Base-by-base conservation (phyloP, 2,888 invertebrate genomes). In the Apotomis turbidana region DNA sequence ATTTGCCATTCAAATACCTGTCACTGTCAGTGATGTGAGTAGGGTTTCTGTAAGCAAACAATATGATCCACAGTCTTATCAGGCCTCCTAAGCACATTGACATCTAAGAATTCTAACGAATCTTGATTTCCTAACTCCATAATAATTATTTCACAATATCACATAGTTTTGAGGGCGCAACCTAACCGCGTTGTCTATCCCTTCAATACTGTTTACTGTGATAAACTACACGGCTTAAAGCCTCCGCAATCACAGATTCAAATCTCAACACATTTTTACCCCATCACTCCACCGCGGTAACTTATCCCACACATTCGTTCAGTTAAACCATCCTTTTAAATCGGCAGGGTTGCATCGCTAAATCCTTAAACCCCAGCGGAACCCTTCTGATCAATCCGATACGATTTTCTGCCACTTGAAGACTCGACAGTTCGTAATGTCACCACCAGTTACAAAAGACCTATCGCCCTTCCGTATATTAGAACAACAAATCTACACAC, bases 341-440 rank as follows among this genome's bases (percentile, higher is more conserved):
- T 58, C 68, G 68, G 41, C 60, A 54, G 52, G 52, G 60, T 71
- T 71, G 68, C 66, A 61, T 66, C 67, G 61, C 46, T 46, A 63
- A 70, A 70, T 52, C 70, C 69, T 67, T 67, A 58, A 66, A 58
- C 57, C 69, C 63, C 64, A 52, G n/a, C 51, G 44, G 74, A 58
- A 66, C 64, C 63, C 61, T 61, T 62, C 71, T 71, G 71, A 76
- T 74, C 78, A 76, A 82, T 80, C 81, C 88, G 86, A 91, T 85
- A 83, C 86, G 90, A 90, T 90, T 90, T 89, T 88, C 86, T 84
- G 83, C 84, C 87, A 86, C 89, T 91, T 87, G 86, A 89, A 76
- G 84, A 87, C 77, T 88, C 84, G 83, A 83, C 82, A 84, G 83
- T 83, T 83, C 84, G 83, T 82, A 78, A 78, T 79, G 81, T 81